These are phyloP conservation scores for Cetoscarus ocellatus DNA, from an alignment of 2,797 vertebrate genomes.

Conservation along the genomic window DNA sequence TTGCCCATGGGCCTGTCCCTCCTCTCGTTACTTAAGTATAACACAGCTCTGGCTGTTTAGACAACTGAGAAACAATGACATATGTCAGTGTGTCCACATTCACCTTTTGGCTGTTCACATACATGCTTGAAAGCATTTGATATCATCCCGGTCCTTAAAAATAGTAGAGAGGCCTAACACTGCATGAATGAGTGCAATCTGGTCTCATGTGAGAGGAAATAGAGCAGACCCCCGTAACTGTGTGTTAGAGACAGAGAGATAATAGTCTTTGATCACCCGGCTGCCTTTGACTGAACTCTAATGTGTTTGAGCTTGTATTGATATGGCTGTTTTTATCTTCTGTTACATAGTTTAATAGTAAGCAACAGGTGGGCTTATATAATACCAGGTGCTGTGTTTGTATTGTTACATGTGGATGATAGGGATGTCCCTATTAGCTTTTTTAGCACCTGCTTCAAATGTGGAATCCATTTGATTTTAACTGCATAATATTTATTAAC, in stretches of 20 bases:
- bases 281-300: slow-evolving; percentile 53
- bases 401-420: slow-evolving; percentile 34
- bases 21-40: neutral
- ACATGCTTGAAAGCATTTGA: slow-evolving; percentile 66
- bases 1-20: neutral
- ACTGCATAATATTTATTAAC: no score
- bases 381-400: slow-evolving; percentile 62
- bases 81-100: slow-evolving; percentile 32
- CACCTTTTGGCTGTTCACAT: slow-evolving; percentile 51
- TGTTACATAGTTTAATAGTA: slow-evolving; percentile 59
- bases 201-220: slow-evolving; percentile 46
- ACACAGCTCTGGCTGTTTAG: neutral
- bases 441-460: slow-evolving; percentile 22
- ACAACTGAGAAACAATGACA: neutral
- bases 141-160: slow-evolving; percentile 68
- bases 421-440: slow-evolving; percentile 11
- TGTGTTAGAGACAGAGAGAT: slow-evolving; percentile 22
- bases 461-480: no score
- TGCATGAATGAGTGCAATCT: slow-evolving; percentile 33
- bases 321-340: slow-evolving; percentile 33
- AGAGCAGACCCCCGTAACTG: slow-evolving; percentile 20
- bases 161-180: slow-evolving; percentile 60
- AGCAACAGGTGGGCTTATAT: slow-evolving; percentile 55
- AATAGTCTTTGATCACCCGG: slow-evolving; percentile 61
- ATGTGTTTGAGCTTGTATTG: slow-evolving; percentile 45